Evolutionary conservation across 2,888 invertebrate genomes (phyloP), one percentile per base, ranked within the genome.

Genomic region (Zygaena filipendulae): DNA sequence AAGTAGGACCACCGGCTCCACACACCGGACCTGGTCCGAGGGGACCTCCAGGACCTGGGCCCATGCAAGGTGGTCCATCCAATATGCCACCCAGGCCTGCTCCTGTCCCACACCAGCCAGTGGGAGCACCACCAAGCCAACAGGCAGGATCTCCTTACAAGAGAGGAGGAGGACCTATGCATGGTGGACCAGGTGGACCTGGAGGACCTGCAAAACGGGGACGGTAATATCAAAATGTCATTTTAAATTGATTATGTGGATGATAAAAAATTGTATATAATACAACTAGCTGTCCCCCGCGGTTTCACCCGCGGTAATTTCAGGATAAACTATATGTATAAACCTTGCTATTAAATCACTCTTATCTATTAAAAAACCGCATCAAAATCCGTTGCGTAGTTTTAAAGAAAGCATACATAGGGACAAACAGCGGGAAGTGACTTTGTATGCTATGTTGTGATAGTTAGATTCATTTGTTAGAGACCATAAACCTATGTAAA

Each of bases 131-230:
- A 42, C 24, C 59, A 25, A 29, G 24, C 3, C 38, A 32, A 14
- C 39, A 42, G 8, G 46, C 44, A 25, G 47, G 43, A 3, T 40
- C 54, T 4, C 66, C 71, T 0, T 74, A 50, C 45, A 75, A 74
- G 39, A 45, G 75, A 13, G 67, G 71, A 3, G 64, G 67, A 2
- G 68, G 60, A 1, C 75, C 70, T 2, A 52, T 54, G 0, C 67
- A 66, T 23, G 62, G 62, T 2, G 72, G 64, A 0, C 64, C 64
- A 1, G 38, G 16, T 6, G 16, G 16, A 6, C 5, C 5, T 2
- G 59, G 70, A 3, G 74, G 69, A 13, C 75, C 74, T 12, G 67
- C 74, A 1, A 77, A 77, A 43, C 59, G 77, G 11, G 69, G 70
- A 44, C 60, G 75, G 75, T 71, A 35, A 37, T 36, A 16, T 30